These are phyloP conservation scores for Falcunculus frontatus DNA, from an alignment of 2,113 vertebrate genomes.

Conservation along the genomic window DNA sequence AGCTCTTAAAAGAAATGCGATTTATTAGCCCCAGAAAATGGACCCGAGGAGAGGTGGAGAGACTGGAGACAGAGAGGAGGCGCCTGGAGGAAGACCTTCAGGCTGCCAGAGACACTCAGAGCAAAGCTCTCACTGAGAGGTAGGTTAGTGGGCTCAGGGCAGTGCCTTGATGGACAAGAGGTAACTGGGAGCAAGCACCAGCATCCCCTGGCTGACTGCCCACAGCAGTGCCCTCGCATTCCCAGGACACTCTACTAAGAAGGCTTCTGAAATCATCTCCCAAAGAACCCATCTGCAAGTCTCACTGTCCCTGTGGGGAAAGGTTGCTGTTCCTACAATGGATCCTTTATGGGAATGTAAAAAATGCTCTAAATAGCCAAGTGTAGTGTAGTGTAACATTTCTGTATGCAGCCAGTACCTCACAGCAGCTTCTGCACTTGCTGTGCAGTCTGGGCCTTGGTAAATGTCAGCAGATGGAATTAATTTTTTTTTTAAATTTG, in stretches of 20 bases:
- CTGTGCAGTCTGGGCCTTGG: background rate
- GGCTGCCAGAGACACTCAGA: slow-evolving; percentile 91
- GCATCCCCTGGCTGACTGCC: background rate
- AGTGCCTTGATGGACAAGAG: background rate
- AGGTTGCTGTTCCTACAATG: background rate
- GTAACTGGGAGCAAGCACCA: background rate
- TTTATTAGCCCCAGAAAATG: slow-evolving; percentile 84
- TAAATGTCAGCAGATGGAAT: slow-evolving; percentile 49
- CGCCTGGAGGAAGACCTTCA: slow-evolving; percentile 91
- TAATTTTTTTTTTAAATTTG: background rate
- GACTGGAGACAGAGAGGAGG: slow-evolving; percentile 85
- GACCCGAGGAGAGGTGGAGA: slow-evolving; percentile 83
- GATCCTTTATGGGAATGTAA: background rate
- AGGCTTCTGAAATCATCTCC: background rate
- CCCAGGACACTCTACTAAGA: background rate
- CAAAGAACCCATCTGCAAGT: background rate
- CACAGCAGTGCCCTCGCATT: background rate
- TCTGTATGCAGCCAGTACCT: background rate
- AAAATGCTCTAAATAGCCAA: background rate
- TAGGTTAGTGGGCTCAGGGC: background rate
- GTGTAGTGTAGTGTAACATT: background rate
- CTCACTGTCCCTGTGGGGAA: background rate
- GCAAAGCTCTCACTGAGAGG: slow-evolving; percentile 94
- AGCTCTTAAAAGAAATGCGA: slow-evolving; percentile 94
- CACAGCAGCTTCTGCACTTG: background rate